A percentile compares a stretch with the other conserved stretches of the same genome.
Evolutionary conservation across 2,113 vertebrate species (phyloP).

Genomic region (Pelecanoides urinatrix): DNA sequence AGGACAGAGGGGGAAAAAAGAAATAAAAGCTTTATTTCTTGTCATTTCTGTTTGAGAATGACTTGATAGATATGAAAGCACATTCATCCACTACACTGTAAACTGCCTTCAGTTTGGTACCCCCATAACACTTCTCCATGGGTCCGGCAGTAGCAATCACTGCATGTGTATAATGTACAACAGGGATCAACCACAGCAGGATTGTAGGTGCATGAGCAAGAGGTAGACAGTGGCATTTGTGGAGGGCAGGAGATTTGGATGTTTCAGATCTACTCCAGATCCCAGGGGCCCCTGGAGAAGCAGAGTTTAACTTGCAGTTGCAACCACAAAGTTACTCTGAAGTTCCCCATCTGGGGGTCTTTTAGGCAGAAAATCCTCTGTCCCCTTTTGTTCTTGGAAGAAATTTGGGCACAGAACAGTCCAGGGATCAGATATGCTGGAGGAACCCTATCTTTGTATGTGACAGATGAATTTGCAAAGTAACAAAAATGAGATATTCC

Average conservation of each 20-base stretch:
- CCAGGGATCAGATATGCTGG: not conserved
- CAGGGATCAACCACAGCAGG: not conserved
- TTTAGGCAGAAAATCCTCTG: not conserved
- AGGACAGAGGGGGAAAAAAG: not conserved
- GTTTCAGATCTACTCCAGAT: not conserved
- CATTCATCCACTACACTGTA: not conserved
- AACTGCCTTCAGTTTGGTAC: not conserved
- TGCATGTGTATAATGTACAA: rapidly evolving
- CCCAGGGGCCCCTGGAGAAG: not conserved
- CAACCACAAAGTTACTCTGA: not conserved
- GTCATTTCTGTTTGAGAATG: not conserved
- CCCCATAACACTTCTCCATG: not conserved
- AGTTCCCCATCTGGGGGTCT: not conserved
- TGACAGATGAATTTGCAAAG: not conserved
- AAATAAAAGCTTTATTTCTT: not conserved
- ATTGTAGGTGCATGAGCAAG: not conserved
- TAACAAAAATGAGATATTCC: not conserved
- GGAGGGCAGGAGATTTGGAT: not conserved
- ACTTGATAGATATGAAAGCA: not conserved
- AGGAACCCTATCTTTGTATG: not conserved
- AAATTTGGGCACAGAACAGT: not conserved
- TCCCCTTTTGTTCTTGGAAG: not conserved
- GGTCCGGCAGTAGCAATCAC: not conserved
- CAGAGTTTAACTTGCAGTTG: not conserved
- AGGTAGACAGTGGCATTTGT: not conserved